Percentiles rank a stretch among this genome's conserved stretches.
Conservation (phyloP, 2,797 vertebrate genomes). For the Malacoctenus gilli region DNA sequence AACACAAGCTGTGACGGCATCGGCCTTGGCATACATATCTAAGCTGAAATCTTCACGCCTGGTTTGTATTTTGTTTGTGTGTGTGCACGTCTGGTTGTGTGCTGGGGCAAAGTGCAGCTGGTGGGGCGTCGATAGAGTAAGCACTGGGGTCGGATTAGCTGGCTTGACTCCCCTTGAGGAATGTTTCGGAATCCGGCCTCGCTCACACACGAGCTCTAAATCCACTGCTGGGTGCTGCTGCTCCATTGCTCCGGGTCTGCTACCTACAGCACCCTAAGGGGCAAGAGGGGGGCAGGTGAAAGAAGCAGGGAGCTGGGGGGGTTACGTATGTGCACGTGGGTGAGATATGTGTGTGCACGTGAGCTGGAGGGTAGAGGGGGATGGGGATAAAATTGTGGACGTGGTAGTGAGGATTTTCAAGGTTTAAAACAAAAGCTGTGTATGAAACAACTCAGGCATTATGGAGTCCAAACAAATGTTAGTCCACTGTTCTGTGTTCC, state of each 20-base stretch:
- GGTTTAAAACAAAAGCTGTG: not conserved
- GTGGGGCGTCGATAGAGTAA: constrained; percentile 69
- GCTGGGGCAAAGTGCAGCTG: constrained; percentile 63
- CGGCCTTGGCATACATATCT: constrained; percentile 31
- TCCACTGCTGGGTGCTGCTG: constrained; percentile 63
- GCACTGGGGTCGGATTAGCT: constrained; percentile 66
- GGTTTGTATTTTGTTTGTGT: constrained; percentile 48
- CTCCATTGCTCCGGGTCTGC: constrained; percentile 47
- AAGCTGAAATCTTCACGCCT: constrained; percentile 51
- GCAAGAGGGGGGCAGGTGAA: constrained; percentile 28
- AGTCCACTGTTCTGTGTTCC: not conserved
- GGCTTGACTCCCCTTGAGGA: constrained; percentile 61
- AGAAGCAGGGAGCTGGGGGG: constrained; percentile 11
- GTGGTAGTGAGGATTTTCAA: not conserved
- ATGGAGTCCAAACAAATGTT: constrained; percentile 6
- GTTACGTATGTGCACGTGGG: no score
- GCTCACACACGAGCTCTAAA: constrained; percentile 56
- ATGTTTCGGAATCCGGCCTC: constrained; percentile 56
- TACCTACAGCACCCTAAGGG: constrained; percentile 39
- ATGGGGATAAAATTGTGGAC: not conserved
- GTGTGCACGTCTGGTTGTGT: constrained; percentile 41
- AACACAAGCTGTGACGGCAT: constrained; percentile 1
- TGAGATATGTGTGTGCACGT: constrained; percentile 9
- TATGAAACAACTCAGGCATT: constrained; percentile 2
- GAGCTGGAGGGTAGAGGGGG: constrained; percentile 1